These are phyloP conservation scores for Delphinus delphis DNA, from an alignment of 2,113 vertebrate species.

Conservation along the genomic window DNA sequence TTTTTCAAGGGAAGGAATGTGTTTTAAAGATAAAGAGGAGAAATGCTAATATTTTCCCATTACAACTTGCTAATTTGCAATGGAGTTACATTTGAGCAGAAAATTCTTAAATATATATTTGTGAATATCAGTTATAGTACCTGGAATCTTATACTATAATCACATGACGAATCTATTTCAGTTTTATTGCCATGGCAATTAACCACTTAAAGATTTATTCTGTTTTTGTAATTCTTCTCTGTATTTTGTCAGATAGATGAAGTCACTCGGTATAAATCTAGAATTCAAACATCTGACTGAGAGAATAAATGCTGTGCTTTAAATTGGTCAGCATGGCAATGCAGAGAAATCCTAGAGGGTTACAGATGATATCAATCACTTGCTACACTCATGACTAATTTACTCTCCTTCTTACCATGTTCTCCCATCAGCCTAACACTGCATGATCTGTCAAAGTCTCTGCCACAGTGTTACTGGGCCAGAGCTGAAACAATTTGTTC, in stretches of 20 bases:
- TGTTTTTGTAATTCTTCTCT: constrained; percentile 7
- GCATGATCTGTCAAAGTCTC: constrained; percentile 56
- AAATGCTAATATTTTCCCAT: constrained; percentile 62
- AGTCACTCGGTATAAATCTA: neutral
- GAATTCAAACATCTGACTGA: constrained; percentile 41
- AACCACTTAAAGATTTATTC: constrained; percentile 47
- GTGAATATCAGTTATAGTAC: constrained; percentile 40
- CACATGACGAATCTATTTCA: constrained; percentile 64
- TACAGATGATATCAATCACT: constrained; percentile 45
- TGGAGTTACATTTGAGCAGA: constrained; percentile 48
- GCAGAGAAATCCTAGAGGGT: neutral
- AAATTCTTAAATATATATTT: constrained; percentile 68
- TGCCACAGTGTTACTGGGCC: constrained; percentile 53
- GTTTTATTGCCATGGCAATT: constrained; percentile 67
- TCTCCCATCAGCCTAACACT: constrained; percentile 30
- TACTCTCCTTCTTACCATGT: constrained; percentile 45
- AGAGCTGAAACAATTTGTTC: constrained; percentile 60
- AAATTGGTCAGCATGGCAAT: constrained; percentile 16
- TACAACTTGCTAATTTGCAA: constrained; percentile 47
- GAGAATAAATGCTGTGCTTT: constrained; percentile 41
- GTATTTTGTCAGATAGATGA: constrained; percentile 24
- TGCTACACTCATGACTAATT: constrained; percentile 11
- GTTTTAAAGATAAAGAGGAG: constrained; percentile 26
- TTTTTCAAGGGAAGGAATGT: constrained; percentile 33
- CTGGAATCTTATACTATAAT: constrained; percentile 58